Base-by-base conservation (phyloP, 2,888 invertebrate species). In the Scrobipalpa costella region DNA sequence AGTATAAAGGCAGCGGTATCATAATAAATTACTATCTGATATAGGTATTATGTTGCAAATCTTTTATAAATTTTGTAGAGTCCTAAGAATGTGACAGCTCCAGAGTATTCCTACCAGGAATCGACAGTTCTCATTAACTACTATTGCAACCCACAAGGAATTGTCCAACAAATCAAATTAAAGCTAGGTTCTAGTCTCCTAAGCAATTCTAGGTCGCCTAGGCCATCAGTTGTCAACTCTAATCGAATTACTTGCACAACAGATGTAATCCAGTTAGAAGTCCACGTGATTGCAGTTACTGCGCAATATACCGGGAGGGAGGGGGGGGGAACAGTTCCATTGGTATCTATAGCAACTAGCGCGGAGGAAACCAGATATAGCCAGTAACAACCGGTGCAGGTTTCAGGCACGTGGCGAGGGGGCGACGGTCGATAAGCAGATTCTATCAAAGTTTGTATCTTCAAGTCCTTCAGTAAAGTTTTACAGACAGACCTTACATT, bases 291-390 rank as follows among this genome's bases (percentile, higher is more conserved):
- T 44, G 44, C 44, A 44, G 44, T 44, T 27, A 49, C 17, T 49
- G 61, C 49, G 38, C 59, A 59, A 61, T 33, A 49, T 8, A 6
- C 9, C 7, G 58, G 40, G 11, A 36, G 36, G 52, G 38, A 36
- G 38, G n/a, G 21, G 36, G 9, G 9, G 38, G 7, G 1, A n/a
- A 59, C 11, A 40, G 40, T 38, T 59, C 38, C 5, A 27, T 27
- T 27, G 27, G 27, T 27, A 27, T 49, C 27, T 11, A 17, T 17
- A 13, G 33, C 13, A 49, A 49, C 17, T 15, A 19, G 27, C 36
- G 11, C 13, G 36, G 57, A 36, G 57, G 34, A n/a, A 7, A 21
- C 33, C n/a, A 17, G 50, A 21, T 9, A 7, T 50, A 50, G 19
- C 9, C 44, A 15, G 44, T 44, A n/a, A 7, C 44, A 15, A n/a